Evolutionary conservation across 2,113 vertebrate genomes (phyloP), one percentile per base, ranked within the genome.

Genomic region (Sisor rabdophorus): DNA sequence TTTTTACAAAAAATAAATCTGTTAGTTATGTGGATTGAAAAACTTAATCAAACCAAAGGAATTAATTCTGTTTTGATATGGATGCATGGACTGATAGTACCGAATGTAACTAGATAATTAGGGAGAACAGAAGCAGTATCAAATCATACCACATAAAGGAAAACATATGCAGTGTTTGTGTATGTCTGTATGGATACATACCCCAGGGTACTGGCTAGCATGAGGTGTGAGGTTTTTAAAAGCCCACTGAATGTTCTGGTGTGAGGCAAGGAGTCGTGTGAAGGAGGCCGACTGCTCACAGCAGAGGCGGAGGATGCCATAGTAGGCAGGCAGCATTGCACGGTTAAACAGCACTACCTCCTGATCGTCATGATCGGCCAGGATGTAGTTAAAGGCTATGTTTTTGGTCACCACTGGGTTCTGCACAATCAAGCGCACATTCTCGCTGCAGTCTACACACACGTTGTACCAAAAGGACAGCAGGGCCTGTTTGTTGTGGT

Each of bases 321-420:
- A 99, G 87, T 99, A 99, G 73, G 97, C 97, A 28, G 97, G 97
- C 79, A 99, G 94, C 97, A 99, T 99, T 83, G 95, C 94, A 0
- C 97, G 95, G 90, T 99, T 99, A 86, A 99, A 99, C 61, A 99
- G 96, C 90, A 99, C 97, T 92, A 99, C 97, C 87, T 99, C 97
- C 93, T 99, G 97, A 89, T 99, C 97, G 47, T 99, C 97, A 54
- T 99, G 97, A 90, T 99, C 97, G 0, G 97, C 97, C 60, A 99
- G 92, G 90, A 99, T 99, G 93, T 99, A 99, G 92, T 99, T 99
- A 91, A 99, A 99, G 90, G 97, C 97, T 85, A 99, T 99, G 94
- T 99, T 99, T 91, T 98, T 98, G 50, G 97, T 98, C 86, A 99
- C 97, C 86, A 97, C 94, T 0, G 97, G 95, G 88, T 98, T 99